phyloP scores from a whole-genome alignment of 2,113 vertebrate species.

The Tinamus guttatus region DNA sequence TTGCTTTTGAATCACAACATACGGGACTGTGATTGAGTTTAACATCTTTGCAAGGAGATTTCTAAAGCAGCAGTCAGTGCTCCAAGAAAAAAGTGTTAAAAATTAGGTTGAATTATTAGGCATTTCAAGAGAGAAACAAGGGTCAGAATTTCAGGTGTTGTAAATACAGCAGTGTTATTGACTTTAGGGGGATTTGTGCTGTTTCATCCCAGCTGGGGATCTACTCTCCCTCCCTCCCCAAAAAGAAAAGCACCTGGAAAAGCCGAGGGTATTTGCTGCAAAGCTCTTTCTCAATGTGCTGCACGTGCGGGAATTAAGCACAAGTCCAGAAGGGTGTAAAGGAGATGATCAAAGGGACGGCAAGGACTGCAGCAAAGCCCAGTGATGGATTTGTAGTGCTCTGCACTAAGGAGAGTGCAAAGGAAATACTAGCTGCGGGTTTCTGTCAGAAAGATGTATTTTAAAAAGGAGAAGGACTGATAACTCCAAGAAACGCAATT shows the following conservation, averaged over 20 bases:
- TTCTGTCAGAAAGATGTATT: slow-evolving; percentile 27
- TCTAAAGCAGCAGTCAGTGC: not conserved
- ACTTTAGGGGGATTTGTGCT: not conserved
- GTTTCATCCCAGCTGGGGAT: not conserved
- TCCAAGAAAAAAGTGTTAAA: not conserved
- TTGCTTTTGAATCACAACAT: not conserved
- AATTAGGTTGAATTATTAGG: not conserved
- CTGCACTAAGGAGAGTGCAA: slow-evolving; percentile 26
- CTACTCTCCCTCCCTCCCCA: not conserved
- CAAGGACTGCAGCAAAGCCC: slow-evolving; percentile 40
- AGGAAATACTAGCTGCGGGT: slow-evolving; percentile 28
- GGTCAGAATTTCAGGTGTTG: not conserved
- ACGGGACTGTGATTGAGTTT: not conserved
- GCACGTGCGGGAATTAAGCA: not conserved
- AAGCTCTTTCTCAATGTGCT: not conserved
- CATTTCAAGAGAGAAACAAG: not conserved
- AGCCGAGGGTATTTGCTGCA: not conserved
- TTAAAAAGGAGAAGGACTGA: slow-evolving; percentile 25
- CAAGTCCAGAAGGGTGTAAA: slow-evolving; percentile 39
- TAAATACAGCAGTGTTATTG: not conserved
- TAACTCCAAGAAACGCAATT: slow-evolving; percentile 14
- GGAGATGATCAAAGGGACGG: slow-evolving; percentile 43
- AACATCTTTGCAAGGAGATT: not conserved
- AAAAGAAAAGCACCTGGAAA: not conserved
- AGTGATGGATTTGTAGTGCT: slow-evolving; percentile 51